Evolutionary conservation across 2,888 invertebrate species (phyloP).

Genomic region (Apodemia zela): DNA sequence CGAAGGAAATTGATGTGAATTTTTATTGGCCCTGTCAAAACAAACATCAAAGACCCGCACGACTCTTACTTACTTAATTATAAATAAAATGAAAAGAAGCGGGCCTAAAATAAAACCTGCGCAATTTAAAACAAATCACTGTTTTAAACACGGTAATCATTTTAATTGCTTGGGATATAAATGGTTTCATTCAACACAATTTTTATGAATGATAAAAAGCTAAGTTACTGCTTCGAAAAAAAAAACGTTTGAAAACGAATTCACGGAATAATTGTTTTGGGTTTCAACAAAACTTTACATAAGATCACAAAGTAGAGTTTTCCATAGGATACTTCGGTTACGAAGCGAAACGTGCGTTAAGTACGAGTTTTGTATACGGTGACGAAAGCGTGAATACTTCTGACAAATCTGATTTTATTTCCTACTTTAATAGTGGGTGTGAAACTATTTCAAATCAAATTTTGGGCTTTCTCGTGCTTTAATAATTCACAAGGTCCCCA

Average conservation of each 20-base stretch:
- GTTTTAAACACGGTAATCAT: slow-evolving; percentile 15
- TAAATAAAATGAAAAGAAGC: slow-evolving; percentile 17
- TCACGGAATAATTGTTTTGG: background rate
- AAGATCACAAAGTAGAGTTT: too few relatives aligned
- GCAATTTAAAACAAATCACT: slow-evolving; percentile 16
- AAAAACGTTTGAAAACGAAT: background rate
- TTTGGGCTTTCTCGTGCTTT: too few relatives aligned
- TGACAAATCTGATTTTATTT: too few relatives aligned
- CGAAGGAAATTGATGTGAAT: slow-evolving; percentile 31
- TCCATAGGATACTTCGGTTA: too few relatives aligned
- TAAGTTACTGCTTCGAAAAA: background rate
- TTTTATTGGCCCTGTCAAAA: slow-evolving; percentile 29
- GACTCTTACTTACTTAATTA: slow-evolving; percentile 30
- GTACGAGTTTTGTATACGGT: too few relatives aligned
- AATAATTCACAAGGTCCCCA: too few relatives aligned
- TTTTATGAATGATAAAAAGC: slow-evolving; percentile 1
- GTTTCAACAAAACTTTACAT: background rate
- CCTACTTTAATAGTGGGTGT: too few relatives aligned
- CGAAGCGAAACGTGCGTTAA: too few relatives aligned
- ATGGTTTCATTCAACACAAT: slow-evolving; percentile 10
- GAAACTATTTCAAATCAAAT: too few relatives aligned
- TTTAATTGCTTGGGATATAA: slow-evolving; percentile 11
- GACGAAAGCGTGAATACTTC: too few relatives aligned
- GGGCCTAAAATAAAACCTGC: background rate
- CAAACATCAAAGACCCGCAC: slow-evolving; percentile 30